phyloP scores from a whole-genome alignment of 1,140 invertebrate genomes.

The Zaprionus lachaisei region DNA sequence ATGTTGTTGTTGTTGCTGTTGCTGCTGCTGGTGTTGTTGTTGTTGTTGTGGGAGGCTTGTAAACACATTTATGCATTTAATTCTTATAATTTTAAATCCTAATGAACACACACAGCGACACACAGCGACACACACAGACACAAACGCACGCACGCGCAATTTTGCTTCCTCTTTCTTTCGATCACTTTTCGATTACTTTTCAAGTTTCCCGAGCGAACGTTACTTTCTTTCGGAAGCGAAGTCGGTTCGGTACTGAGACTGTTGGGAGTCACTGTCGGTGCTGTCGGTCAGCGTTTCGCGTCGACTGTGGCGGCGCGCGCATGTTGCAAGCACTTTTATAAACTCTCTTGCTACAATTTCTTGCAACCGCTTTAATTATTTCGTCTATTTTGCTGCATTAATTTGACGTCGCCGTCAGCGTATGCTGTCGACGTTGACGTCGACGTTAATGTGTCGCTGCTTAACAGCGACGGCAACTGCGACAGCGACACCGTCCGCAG shows the following conservation, averaged over 20 bases:
- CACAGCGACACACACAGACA: not conserved
- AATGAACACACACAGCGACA: conserved; percentile 23
- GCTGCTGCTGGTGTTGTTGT: not conserved
- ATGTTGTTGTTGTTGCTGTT: not conserved
- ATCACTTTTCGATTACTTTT: conserved; percentile 2
- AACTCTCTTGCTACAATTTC: conserved; percentile 71
- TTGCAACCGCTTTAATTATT: conserved; percentile 70
- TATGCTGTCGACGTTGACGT: not conserved
- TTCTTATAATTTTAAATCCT: conserved; percentile 53
- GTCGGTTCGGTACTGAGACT: conserved; percentile 1
- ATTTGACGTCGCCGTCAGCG: conserved; percentile 45
- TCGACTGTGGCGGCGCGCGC: conserved; percentile 70
- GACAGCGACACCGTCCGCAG: not conserved
- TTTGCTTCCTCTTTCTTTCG: conserved; percentile 22
- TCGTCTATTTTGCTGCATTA: conserved; percentile 74
- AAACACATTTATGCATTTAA: conserved; percentile 81
- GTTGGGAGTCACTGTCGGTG: conserved; percentile 1
- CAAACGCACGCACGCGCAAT: not conserved
- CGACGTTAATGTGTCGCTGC: conserved; percentile 1
- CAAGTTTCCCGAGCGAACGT: conserved; percentile 24
- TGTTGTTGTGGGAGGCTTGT: conserved; percentile 50
- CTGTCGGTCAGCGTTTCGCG: conserved; percentile 55
- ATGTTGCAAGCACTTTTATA: conserved; percentile 80
- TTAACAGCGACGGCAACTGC: not conserved
- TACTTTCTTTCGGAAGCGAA: conserved; percentile 44